A percentile compares a stretch with the other conserved stretches of the same genome.
phyloP scores from a whole-genome alignment of 1,140 invertebrate species.

The Homalodisca vitripennis region DNA sequence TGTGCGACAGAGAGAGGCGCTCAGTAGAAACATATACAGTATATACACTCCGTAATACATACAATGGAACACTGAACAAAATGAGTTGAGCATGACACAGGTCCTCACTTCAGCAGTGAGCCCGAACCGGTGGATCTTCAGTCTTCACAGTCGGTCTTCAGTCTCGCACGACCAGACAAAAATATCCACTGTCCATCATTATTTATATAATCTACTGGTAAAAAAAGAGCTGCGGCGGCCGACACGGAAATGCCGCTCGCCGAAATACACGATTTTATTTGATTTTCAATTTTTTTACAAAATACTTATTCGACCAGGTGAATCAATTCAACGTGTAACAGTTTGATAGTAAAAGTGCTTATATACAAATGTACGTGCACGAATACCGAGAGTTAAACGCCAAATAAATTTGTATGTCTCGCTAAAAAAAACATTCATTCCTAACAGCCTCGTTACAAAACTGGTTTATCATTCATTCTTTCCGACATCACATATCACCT shows the following conservation, averaged over 20 bases:
- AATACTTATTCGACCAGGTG: not conserved
- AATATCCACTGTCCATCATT: slow-evolving; percentile 5
- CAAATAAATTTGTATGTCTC: slow-evolving; percentile 18
- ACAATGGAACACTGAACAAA: slow-evolving; percentile 19
- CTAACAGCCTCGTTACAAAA: slow-evolving; percentile 22
- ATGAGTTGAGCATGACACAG: slow-evolving; percentile 19
- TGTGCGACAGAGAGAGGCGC: slow-evolving; percentile 15
- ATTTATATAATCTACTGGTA: not conserved
- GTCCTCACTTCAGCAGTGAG: not conserved
- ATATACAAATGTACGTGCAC: slow-evolving; percentile 25
- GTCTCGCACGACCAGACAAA: not conserved
- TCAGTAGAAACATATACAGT: not conserved
- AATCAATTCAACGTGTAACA: not conserved
- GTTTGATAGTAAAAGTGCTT: slow-evolving; percentile 23
- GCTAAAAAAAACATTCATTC: slow-evolving; percentile 19
- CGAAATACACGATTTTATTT: not conserved
- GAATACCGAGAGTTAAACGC: slow-evolving; percentile 6
- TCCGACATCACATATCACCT: slow-evolving; percentile 33
- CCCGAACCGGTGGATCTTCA: not conserved
- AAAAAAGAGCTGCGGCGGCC: too few relatives aligned
- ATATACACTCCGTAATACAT: slow-evolving; percentile 25
- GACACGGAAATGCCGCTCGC: not conserved
- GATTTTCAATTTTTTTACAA: slow-evolving; percentile 2
- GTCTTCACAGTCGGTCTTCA: not conserved
- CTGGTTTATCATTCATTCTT: slow-evolving; percentile 21